Conservation (phyloP, 2,888 invertebrate species). For the Conops quadrifasciatus region DNA sequence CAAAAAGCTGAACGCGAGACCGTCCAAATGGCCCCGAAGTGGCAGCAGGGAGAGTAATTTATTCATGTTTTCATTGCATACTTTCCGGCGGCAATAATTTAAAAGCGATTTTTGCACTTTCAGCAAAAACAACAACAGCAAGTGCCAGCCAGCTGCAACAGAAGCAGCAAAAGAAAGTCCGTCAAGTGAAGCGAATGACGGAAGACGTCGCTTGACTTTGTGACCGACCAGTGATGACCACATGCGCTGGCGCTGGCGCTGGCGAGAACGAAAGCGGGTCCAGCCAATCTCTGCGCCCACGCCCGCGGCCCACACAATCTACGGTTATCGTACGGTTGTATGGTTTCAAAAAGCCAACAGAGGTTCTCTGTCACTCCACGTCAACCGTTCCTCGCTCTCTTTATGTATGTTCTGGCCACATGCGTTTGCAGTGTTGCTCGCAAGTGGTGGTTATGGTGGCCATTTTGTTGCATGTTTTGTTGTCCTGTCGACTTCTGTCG, state of each 20-base stretch:
- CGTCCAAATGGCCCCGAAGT: conserved; percentile 14
- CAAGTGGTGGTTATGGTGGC: conserved; percentile 6
- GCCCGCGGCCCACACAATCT: conserved; percentile 8
- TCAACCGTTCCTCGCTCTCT: neutral
- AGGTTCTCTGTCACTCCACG: too few relatives aligned
- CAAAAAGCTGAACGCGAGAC: conserved; percentile 10
- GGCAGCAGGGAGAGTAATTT: conserved; percentile 23
- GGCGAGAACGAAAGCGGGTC: too few relatives aligned
- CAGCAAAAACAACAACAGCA: conserved; percentile 17
- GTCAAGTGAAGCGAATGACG: too few relatives aligned
- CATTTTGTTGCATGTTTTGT: conserved; percentile 34
- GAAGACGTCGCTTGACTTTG: neutral
- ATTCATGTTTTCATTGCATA: conserved; percentile 34
- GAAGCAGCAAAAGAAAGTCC: neutral
- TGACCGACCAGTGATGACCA: conserved; percentile 11
- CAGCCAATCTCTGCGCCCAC: neutral
- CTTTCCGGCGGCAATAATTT: conserved; percentile 30
- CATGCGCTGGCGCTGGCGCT: neutral
- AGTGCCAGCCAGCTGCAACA: neutral
- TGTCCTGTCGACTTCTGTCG: conserved; percentile 48
- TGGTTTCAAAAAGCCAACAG: neutral
- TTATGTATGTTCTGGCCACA: neutral
- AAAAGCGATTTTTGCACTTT: conserved; percentile 2
- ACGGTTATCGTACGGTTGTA: too few relatives aligned
- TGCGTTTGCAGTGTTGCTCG: neutral